Conservation (phyloP, 2,888 invertebrate species). For the Gasteruption jaculator region DNA sequence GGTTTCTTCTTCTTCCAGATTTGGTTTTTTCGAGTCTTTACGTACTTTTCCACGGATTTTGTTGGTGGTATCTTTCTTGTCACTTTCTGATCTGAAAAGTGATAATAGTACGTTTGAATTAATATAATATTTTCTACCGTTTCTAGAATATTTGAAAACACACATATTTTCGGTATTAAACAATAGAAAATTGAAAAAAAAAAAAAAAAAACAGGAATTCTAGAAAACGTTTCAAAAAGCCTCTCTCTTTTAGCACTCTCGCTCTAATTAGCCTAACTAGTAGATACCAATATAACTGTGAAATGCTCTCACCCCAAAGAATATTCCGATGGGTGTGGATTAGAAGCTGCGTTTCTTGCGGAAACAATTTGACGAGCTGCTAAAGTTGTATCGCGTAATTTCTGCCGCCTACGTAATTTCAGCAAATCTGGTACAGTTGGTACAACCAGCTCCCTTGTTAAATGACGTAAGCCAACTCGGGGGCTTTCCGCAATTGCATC, state of each 20-base stretch:
- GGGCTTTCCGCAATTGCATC: conserved; percentile 27
- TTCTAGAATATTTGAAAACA: conserved; percentile 1
- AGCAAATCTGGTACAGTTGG: conserved; percentile 63
- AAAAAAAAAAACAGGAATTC: conserved; percentile 3
- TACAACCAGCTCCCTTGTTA: conserved; percentile 56
- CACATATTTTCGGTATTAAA: not conserved
- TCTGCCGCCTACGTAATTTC: conserved; percentile 58
- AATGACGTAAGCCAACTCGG: conserved; percentile 43
- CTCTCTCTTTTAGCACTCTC: too few species aligned
- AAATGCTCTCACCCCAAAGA: conserved; percentile 39
- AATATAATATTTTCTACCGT: conserved; percentile 1
- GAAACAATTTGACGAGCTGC: conserved; percentile 61
- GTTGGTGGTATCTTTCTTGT: conserved; percentile 47
- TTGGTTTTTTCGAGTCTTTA: conserved; percentile 23
- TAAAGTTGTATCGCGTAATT: conserved; percentile 60
- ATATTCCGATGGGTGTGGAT: conserved; percentile 37
- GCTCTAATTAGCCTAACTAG: too few species aligned
- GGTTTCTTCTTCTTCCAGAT: conserved; percentile 47
- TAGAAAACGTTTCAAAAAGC: too few species aligned
- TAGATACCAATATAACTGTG: too few species aligned
- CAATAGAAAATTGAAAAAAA: conserved; percentile 1
- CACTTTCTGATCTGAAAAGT: conserved; percentile 37
- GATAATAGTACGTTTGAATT: conserved; percentile 1
- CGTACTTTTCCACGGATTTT: conserved; percentile 28
- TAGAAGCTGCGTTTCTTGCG: conserved; percentile 33